Evolutionary conservation across 2,888 invertebrate genomes (phyloP).

Genomic region (Sipha maydis): DNA sequence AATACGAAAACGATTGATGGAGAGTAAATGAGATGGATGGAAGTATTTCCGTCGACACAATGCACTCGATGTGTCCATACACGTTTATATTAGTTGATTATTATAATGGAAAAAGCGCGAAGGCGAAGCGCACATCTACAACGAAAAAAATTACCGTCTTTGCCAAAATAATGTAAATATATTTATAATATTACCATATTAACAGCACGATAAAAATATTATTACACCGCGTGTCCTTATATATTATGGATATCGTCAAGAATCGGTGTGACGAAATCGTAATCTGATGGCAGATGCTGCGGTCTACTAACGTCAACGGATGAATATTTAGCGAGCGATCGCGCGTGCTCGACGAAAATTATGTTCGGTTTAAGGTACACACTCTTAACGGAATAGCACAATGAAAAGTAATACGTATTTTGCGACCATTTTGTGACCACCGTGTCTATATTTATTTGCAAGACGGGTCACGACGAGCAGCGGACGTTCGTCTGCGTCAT

Average conservation of each 20-base stretch:
- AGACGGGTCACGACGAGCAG: conserved; percentile 32
- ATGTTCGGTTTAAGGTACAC: neutral
- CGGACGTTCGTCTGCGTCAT: neutral
- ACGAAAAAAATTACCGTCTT: neutral
- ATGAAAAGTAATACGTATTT: neutral
- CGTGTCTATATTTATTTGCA: neutral
- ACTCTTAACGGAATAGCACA: neutral
- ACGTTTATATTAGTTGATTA: neutral
- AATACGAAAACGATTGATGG: neutral
- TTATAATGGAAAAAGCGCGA: neutral
- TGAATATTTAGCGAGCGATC: neutral
- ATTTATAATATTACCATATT: no score
- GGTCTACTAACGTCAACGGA: neutral
- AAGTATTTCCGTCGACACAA: neutral
- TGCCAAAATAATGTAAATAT: neutral
- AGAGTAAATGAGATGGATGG: neutral
- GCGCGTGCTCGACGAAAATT: conserved; percentile 35
- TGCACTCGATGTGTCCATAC: conserved; percentile 10
- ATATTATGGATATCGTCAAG: neutral
- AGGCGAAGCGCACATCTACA: neutral
- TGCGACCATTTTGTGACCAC: neutral
- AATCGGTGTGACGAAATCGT: conserved; percentile 49
- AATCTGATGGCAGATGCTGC: neutral
- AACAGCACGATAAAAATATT: no score
- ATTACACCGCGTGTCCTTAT: no score